phyloP scores from a whole-genome alignment of 1,140 invertebrate genomes.

The Diorhabda elongata region DNA sequence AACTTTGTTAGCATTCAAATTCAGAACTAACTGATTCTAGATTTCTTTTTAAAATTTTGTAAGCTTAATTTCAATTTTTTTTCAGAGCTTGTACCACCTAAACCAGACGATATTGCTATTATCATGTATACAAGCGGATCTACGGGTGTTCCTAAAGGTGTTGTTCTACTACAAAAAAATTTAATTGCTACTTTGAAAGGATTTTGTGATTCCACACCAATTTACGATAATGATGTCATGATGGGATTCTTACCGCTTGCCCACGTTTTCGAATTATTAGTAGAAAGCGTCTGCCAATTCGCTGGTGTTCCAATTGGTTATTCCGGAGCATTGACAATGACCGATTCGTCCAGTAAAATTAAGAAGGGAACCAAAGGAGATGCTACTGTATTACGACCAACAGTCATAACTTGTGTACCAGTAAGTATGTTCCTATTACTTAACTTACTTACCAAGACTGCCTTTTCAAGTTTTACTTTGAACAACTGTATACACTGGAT shows the following conservation, averaged over 20 bases:
- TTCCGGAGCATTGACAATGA: constrained; percentile 90
- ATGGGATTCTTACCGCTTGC: constrained; percentile 95
- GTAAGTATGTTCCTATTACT: constrained; percentile 53
- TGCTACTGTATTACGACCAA: constrained; percentile 84
- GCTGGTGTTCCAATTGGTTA: constrained; percentile 95
- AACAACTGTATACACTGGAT: no score
- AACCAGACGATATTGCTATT: constrained; percentile 76
- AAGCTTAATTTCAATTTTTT: neutral
- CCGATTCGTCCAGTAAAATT: constrained; percentile 94
- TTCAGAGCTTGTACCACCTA: constrained; percentile 56
- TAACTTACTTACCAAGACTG: no score
- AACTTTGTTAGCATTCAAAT: no score
- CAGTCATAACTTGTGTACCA: constrained; percentile 92
- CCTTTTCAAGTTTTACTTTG: no score
- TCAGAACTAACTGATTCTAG: no score
- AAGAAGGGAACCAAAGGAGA: constrained; percentile 89
- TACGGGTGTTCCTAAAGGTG: constrained; percentile 86
- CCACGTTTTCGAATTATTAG: constrained; percentile 93
- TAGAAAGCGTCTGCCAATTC: constrained; percentile 68
- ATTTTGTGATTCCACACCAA: constrained; percentile 75
- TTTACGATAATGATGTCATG: constrained; percentile 74
- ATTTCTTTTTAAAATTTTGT: neutral
- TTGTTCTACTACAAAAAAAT: constrained; percentile 84
- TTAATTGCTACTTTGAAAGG: constrained; percentile 84
- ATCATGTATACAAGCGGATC: constrained; percentile 97